Conservation (phyloP, 1,140 invertebrate species). For the Prorops nasuta region DNA sequence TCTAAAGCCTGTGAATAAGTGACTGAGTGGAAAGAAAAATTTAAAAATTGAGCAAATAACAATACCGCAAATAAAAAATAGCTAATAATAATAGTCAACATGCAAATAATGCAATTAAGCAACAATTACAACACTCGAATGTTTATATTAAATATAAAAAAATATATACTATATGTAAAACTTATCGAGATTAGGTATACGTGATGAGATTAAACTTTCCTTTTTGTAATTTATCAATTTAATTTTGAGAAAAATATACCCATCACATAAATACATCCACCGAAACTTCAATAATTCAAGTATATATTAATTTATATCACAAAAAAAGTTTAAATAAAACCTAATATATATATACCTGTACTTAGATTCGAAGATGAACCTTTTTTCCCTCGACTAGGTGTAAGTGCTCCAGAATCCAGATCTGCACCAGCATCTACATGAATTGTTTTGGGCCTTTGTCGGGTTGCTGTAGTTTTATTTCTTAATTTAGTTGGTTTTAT, state of each 20-base stretch:
- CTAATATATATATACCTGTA: conserved; percentile 61
- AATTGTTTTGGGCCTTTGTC: conserved; percentile 82
- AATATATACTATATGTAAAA: too few relatives aligned
- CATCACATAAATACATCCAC: too few relatives aligned
- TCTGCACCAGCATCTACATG: conserved; percentile 80
- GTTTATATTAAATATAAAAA: too few relatives aligned
- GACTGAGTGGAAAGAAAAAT: conserved; percentile 41
- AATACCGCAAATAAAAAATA: conserved; percentile 30
- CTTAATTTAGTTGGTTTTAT: conserved; percentile 65
- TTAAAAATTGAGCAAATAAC: conserved; percentile 28
- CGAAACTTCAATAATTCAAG: too few relatives aligned
- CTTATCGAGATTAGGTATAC: too few relatives aligned
- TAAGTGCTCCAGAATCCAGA: conserved; percentile 71
- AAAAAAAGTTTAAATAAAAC: too few relatives aligned
- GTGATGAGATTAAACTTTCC: too few relatives aligned
- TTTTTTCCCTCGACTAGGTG: conserved; percentile 73
- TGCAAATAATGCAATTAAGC: too few relatives aligned
- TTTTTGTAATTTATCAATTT: too few relatives aligned
- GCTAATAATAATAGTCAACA: conserved; percentile 22
- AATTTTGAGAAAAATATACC: too few relatives aligned
- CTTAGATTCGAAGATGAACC: conserved; percentile 77
- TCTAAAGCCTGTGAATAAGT: conserved; percentile 42
- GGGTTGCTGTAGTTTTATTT: conserved; percentile 57
- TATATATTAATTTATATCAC: too few relatives aligned
- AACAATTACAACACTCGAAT: too few relatives aligned